Evolutionary conservation across 2,888 invertebrate species (phyloP).

Genomic region (Nysson spinosus): DNA sequence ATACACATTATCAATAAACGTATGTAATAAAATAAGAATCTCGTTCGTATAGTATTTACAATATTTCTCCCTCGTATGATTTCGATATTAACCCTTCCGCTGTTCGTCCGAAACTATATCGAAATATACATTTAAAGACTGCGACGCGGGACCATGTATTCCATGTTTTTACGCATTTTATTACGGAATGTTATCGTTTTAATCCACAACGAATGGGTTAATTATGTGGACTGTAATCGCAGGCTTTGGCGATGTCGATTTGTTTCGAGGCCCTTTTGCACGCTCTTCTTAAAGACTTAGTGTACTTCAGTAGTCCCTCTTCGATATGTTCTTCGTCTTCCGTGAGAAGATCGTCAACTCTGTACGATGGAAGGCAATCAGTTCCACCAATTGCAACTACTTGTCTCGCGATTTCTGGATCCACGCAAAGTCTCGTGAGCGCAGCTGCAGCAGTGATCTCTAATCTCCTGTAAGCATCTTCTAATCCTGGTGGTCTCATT

Average conservation of each 20-base stretch:
- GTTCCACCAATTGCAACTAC: slow-evolving; percentile 84
- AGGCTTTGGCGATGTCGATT: slow-evolving; percentile 70
- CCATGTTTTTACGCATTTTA: too few relatives aligned
- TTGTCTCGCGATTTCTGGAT: slow-evolving; percentile 83
- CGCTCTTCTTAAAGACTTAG: slow-evolving; percentile 78
- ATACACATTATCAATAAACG: neutral
- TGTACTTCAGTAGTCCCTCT: slow-evolving; percentile 78
- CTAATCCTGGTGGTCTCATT: slow-evolving; percentile 79
- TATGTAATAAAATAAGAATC: slow-evolving; percentile 11
- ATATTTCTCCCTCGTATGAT: neutral
- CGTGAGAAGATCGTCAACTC: slow-evolving; percentile 52
- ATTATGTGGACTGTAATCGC: slow-evolving; percentile 49
- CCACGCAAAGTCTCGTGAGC: slow-evolving; percentile 85
- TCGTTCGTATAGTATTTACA: slow-evolving; percentile 8
- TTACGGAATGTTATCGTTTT: too few relatives aligned
- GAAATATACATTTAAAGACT: too few relatives aligned
- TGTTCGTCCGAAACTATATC: too few relatives aligned
- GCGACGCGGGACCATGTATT: too few relatives aligned
- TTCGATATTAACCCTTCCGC: too few relatives aligned
- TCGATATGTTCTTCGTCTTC: slow-evolving; percentile 76
- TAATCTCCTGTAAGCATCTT: slow-evolving; percentile 85
- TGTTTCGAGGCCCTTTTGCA: slow-evolving; percentile 77
- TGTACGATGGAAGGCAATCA: slow-evolving; percentile 66
- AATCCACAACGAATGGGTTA: too few relatives aligned
- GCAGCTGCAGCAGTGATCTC: slow-evolving; percentile 92